Conservation (phyloP, 2,797 vertebrate species). For the Hylomyscus alleni region DNA sequence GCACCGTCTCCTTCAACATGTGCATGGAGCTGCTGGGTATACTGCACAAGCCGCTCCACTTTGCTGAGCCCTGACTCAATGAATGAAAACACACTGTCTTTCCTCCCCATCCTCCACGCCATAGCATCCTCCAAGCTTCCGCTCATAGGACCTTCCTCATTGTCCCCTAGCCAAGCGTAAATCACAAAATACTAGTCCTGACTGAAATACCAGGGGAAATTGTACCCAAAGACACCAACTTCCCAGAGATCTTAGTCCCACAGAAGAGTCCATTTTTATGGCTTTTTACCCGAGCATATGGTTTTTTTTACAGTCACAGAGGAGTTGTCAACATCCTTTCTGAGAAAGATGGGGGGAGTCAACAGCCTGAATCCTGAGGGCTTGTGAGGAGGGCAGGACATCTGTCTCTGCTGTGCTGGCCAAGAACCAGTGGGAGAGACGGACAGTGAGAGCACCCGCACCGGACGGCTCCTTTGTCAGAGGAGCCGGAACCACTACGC, state of each 20-base stretch:
- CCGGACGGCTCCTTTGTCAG: neutral
- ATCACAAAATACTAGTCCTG: neutral
- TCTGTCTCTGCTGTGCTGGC: conserved; percentile 28
- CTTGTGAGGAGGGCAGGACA: neutral
- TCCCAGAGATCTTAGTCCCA: neutral
- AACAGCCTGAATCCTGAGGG: neutral
- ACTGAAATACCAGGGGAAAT: neutral
- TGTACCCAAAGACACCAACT: neutral
- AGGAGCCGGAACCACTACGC: neutral
- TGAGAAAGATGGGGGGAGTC: neutral
- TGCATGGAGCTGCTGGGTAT: too few species aligned
- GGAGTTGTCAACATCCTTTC: neutral
- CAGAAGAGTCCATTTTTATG: neutral
- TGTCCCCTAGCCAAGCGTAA: neutral
- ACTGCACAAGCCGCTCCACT: neutral
- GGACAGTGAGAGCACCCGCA: neutral
- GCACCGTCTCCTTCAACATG: neutral
- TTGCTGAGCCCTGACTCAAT: neutral
- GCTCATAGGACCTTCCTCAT: neutral
- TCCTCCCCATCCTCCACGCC: neutral
- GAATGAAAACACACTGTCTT: neutral
- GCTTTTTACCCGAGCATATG: neutral
- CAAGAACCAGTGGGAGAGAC: neutral
- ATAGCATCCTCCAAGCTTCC: neutral
- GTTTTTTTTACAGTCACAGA: neutral